Evolutionary conservation across 2,888 invertebrate species (phyloP), one percentile per base, ranked within the genome.

Genomic region (Trachelus iudaicus): DNA sequence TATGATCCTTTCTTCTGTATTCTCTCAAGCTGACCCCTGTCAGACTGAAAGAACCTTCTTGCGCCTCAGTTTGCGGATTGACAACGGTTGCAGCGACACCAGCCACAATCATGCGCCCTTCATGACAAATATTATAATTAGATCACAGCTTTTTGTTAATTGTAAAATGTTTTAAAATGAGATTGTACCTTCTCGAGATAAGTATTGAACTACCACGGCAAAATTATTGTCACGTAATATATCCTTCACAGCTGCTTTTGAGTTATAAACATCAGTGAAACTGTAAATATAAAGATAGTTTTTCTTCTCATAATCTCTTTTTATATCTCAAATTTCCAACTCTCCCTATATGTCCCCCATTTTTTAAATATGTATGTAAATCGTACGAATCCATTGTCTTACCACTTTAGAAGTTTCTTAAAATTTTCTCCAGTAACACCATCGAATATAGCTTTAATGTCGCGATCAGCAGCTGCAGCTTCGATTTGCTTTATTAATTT

Each of bases 361-460:
- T 13, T 33, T 73, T 23, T 23, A 37, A 33, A 74, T 3, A n/a
- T 33, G 3, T 35, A 23, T 30, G 30, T 3, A 76, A 9, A 75
- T 31, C 9, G 2, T 56, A 56, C 2, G 23, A 23, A 56, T 56
- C n/a, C n/a, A 69, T 75, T 15, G 82, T 77, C 89, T 88, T 90
- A 95, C 95, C 94, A 94, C 85, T 92, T 91, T 31, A 94, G 88
- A 56, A 94, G 92, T 78, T 92, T 92, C 80, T 94, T 92, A 81
- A 95, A 93, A 81, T 94, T 90, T 76, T 94, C 92, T 33, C 94
- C 95, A 68, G 94, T 95, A 31, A 94, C 94, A 30, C 94, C 94
- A 87, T 95, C 95, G 86, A 95, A 94, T 13, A 95, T 93, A n/a
- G 94, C 90, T 86, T 93, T 92, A 0, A 94, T 94, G n/a, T 94